Evolutionary conservation across 1,140 invertebrate genomes (phyloP).

Genomic region (Drosophila funebris): DNA sequence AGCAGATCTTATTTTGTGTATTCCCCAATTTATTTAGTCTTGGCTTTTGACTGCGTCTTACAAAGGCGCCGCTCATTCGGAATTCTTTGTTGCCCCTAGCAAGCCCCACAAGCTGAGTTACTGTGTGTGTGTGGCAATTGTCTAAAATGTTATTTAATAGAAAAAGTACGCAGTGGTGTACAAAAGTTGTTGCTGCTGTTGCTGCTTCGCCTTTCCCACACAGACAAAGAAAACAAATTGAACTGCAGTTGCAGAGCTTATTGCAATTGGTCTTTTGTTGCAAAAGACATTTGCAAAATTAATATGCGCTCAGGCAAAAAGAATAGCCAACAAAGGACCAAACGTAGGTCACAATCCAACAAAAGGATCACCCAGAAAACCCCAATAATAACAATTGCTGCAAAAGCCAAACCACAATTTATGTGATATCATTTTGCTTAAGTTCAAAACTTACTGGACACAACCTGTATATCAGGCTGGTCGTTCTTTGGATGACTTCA

Average conservation of each 20-base stretch:
- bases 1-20: background rate
- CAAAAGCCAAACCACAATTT: slow-evolving; percentile 48
- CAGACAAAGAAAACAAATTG: slow-evolving; percentile 58
- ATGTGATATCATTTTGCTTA: slow-evolving; percentile 49
- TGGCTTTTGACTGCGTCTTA: too few species aligned
- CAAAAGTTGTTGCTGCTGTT: slow-evolving; percentile 60
- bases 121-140: slow-evolving; percentile 48
- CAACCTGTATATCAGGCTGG: slow-evolving; percentile 38
- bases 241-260: slow-evolving; percentile 66
- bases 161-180: slow-evolving; percentile 53
- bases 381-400: slow-evolving; percentile 70
- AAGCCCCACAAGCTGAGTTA: background rate
- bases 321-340: background rate
- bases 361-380: slow-evolving; percentile 1
- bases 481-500: background rate
- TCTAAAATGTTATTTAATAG: slow-evolving; percentile 79
- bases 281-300: slow-evolving; percentile 71
- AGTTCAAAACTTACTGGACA: slow-evolving; percentile 6
- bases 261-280: slow-evolving; percentile 65
- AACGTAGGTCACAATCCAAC: too few species aligned
- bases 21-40: slow-evolving; percentile 47
- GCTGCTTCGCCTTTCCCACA: background rate
- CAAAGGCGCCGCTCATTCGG: slow-evolving; percentile 15
- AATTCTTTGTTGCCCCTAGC: slow-evolving; percentile 14
- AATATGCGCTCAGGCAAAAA: slow-evolving; percentile 56